Conservation (phyloP, 2,888 invertebrate species). For the Sarcophaga subvicina region DNA sequence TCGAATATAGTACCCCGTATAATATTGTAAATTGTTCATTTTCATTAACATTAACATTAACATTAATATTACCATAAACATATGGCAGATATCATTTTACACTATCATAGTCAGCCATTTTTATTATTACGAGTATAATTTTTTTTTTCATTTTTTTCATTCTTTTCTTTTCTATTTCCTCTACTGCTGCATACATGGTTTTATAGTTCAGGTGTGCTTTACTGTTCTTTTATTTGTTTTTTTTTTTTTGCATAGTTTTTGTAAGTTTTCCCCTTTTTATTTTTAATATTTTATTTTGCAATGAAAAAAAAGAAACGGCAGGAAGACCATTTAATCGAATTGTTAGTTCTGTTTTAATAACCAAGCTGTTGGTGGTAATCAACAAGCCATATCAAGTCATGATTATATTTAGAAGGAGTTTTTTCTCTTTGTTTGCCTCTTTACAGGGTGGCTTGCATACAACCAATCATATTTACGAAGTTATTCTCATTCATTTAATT, state of each 20-base stretch:
- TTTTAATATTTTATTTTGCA: not conserved
- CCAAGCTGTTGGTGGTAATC: not conserved
- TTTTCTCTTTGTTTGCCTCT: not conserved
- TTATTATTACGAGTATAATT: slow-evolving; percentile 61
- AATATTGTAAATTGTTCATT: slow-evolving; percentile 61
- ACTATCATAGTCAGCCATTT: slow-evolving; percentile 69
- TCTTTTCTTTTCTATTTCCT: not conserved
- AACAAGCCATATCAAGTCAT: slow-evolving; percentile 5
- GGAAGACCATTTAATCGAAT: slow-evolving; percentile 16
- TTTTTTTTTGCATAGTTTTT: slow-evolving; percentile 21
- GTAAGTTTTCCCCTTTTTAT: slow-evolving; percentile 10
- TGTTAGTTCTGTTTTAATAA: slow-evolving; percentile 35
- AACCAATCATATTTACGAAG: too few relatives aligned
- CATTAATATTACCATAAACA: slow-evolving; percentile 51
- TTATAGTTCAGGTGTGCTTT: slow-evolving; percentile 39
- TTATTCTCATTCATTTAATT: too few relatives aligned
- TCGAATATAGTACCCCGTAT: slow-evolving; percentile 11
- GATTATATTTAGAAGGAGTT: not conserved
- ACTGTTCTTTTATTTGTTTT: not conserved
- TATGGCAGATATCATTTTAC: slow-evolving; percentile 66
- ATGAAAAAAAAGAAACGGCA: not conserved
- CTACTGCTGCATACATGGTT: not conserved
- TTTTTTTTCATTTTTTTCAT: not conserved
- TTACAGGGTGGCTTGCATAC: too few relatives aligned
- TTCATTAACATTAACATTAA: slow-evolving; percentile 61